Evolutionary conservation across 1,140 invertebrate genomes (phyloP).

Genomic region (Zaprionus lachaisei): DNA sequence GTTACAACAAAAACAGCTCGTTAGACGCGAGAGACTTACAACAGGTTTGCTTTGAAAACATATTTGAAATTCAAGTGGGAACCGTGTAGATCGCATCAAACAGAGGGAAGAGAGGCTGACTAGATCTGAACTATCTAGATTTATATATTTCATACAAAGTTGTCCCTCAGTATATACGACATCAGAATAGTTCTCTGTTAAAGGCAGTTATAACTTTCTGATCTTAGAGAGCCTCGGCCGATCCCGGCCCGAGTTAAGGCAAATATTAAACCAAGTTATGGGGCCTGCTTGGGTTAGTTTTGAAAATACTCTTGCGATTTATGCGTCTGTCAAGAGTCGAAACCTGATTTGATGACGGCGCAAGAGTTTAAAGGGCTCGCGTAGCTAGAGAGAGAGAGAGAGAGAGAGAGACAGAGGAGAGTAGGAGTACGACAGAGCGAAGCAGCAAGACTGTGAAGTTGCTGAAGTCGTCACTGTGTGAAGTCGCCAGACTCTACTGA

Average conservation of each 20-base stretch:
- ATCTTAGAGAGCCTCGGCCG: constrained; percentile 14
- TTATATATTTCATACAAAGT: background rate
- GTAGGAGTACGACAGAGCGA: background rate
- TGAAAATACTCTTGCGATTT: constrained; percentile 74
- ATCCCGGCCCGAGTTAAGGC: background rate
- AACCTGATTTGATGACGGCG: constrained; percentile 75
- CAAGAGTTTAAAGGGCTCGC: constrained; percentile 70
- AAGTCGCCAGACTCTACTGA: constrained; percentile 46
- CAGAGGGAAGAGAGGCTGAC: constrained; percentile 57
- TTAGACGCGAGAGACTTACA: constrained; percentile 13
- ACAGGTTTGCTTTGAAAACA: constrained; percentile 29
- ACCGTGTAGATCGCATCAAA: constrained; percentile 5
- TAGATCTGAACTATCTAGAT: background rate
- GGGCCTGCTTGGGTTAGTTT: constrained; percentile 54
- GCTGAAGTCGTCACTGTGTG: constrained; percentile 37
- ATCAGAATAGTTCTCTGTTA: background rate
- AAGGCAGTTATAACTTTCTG: constrained; percentile 55
- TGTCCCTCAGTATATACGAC: background rate
- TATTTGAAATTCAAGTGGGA: constrained; percentile 39
- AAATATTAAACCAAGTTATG: constrained; percentile 19
- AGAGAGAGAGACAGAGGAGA: background rate
- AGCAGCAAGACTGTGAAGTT: constrained; percentile 5
- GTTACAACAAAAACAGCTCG: constrained; percentile 27
- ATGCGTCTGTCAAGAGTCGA: constrained; percentile 66
- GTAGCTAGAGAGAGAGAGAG: constrained; percentile 54